Percentiles rank a stretch among this genome's conserved stretches.
Evolutionary conservation across 2,113 vertebrate species (phyloP).

Genomic region (Sphyrna mokarran): DNA sequence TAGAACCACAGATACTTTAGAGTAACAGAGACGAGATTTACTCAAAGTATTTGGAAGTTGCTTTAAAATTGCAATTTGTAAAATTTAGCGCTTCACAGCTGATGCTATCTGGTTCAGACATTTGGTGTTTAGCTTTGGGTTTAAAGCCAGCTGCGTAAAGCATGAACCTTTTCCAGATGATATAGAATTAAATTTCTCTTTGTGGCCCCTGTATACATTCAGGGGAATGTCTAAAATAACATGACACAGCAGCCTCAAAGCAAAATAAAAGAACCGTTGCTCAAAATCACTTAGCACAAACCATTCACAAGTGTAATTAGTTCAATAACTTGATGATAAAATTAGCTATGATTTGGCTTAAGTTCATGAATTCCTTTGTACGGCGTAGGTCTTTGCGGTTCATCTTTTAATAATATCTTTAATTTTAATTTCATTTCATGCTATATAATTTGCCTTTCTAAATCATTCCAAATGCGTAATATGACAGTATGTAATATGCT

Average conservation of each 20-base stretch:
- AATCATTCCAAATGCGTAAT: neutral
- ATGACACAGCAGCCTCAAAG: too few relatives aligned
- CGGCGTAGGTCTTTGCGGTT: neutral
- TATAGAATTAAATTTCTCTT: neutral
- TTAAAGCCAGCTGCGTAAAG: neutral
- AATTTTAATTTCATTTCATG: conserved; percentile 29
- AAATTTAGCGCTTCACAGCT: neutral
- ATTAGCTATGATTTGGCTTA: neutral
- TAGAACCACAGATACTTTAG: neutral
- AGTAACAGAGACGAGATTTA: neutral
- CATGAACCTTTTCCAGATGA: neutral
- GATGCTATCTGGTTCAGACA: neutral
- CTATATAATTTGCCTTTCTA: conserved; percentile 14
- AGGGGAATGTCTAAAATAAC: neutral
- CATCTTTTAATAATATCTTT: conserved; percentile 7
- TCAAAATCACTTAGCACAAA: neutral
- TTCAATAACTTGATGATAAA: neutral
- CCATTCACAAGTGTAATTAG: neutral
- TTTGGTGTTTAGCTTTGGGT: neutral
- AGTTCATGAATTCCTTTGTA: conserved; percentile 15
- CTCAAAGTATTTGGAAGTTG: neutral
- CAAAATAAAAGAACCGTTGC: neutral
- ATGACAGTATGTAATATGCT: conserved; percentile 19
- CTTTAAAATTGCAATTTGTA: neutral
- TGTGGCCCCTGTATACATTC: neutral